A percentile compares a stretch with the other conserved stretches of the same genome.
phyloP scores from a whole-genome alignment of 2,888 invertebrate species.

The Patella depressa region DNA sequence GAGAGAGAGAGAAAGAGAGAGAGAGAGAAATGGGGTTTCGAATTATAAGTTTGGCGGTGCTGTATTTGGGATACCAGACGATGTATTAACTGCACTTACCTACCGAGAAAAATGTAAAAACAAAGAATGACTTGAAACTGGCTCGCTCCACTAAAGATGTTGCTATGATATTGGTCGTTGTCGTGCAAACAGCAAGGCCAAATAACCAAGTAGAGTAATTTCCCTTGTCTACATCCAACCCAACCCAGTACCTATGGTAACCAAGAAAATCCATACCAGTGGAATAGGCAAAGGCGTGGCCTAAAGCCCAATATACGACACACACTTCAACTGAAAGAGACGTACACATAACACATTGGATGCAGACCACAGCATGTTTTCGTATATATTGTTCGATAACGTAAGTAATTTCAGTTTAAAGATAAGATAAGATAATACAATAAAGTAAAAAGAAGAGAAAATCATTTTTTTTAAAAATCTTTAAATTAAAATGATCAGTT shows the following conservation, averaged over 20 bases:
- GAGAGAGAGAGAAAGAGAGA: no score
- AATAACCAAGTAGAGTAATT: slow-evolving; percentile 1
- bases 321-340: background rate
- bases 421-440: no score
- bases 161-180: background rate
- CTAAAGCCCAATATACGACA: background rate
- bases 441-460: no score
- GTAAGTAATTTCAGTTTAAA: no score
- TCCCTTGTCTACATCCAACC: background rate
- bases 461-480: no score
- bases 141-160: slow-evolving; percentile 2
- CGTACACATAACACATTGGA: background rate
- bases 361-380: no score
- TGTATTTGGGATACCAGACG: no score
- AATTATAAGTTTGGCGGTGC: no score
- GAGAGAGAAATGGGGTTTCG: no score
- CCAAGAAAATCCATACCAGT: background rate
- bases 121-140: background rate
- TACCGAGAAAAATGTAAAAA: background rate
- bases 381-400: no score
- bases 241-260: background rate
- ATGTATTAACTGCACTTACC: background rate
- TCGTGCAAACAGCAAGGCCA: background rate
- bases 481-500: background rate
- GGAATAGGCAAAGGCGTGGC: background rate